Conservation (phyloP, 1,140 invertebrate species). For the Hestina assimilis region DNA sequence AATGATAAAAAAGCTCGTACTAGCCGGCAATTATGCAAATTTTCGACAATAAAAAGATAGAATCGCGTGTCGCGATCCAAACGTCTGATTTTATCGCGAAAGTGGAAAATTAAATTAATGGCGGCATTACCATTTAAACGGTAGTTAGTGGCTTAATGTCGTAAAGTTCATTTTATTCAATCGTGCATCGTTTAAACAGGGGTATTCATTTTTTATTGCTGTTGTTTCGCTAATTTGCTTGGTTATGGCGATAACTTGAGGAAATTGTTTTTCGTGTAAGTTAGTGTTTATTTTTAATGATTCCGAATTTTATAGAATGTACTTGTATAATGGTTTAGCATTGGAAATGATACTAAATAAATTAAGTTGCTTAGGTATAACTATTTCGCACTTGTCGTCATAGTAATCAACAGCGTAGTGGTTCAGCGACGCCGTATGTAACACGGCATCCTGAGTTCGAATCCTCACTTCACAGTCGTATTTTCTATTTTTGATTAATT, state of each 20-base stretch:
- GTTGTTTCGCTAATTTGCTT: constrained; percentile 10
- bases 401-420: too few relatives aligned
- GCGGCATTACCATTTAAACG: constrained; percentile 53
- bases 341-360: too few relatives aligned
- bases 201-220: constrained; percentile 13
- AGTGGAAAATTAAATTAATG: constrained; percentile 65
- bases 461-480: too few relatives aligned
- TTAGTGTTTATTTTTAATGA: not conserved
- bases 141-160: constrained; percentile 28
- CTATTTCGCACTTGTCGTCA: too few relatives aligned
- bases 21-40: constrained; percentile 54
- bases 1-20: constrained; percentile 12
- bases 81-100: constrained; percentile 57
- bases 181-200: constrained; percentile 10
- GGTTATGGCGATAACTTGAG: not conserved
- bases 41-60: constrained; percentile 44
- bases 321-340: too few relatives aligned
- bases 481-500: too few relatives aligned
- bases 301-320: too few relatives aligned
- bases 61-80: constrained; percentile 54
- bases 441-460: too few relatives aligned
- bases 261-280: not conserved
- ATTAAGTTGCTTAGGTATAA: too few relatives aligned
- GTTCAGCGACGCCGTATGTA: too few relatives aligned
- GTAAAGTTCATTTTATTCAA: constrained; percentile 33